phyloP scores from a whole-genome alignment of 2,797 vertebrate genomes.

The Decapterus maruadsi region DNA sequence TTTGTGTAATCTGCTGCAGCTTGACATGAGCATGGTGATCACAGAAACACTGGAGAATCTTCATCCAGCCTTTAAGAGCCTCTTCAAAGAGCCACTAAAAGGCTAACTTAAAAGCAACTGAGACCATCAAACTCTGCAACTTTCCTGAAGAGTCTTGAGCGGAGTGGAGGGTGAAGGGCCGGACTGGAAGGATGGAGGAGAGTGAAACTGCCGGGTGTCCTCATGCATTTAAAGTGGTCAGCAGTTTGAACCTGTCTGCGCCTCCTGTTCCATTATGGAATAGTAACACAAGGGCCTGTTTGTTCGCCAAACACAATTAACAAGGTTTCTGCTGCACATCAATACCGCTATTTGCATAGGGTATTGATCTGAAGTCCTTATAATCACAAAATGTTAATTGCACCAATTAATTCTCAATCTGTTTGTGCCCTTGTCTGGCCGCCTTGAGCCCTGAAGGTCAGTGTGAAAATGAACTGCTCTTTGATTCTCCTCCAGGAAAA shows the following conservation, averaged over 20 bases:
- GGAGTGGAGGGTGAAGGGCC: slow-evolving; percentile 58
- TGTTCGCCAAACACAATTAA: slow-evolving; percentile 89
- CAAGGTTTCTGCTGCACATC: slow-evolving; percentile 89
- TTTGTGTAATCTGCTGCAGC: slow-evolving; percentile 77
- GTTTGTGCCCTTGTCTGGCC: slow-evolving; percentile 91
- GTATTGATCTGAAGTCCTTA: slow-evolving; percentile 97
- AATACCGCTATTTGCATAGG: slow-evolving; percentile 94
- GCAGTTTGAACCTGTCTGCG: slow-evolving; percentile 85
- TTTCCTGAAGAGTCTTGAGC: slow-evolving; percentile 75
- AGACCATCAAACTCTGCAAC: slow-evolving; percentile 82
- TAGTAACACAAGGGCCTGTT: slow-evolving; percentile 82
- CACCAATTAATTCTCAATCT: slow-evolving; percentile 99
- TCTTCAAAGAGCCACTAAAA: slow-evolving; percentile 77
- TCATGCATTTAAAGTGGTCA: slow-evolving; percentile 83
- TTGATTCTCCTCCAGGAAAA: slow-evolving; percentile 86
- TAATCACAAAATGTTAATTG: slow-evolving; percentile 99
- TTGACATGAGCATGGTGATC: slow-evolving; percentile 76
- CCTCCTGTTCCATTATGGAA: slow-evolving; percentile 90
- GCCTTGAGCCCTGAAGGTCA: slow-evolving; percentile 93
- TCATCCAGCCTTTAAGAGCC: slow-evolving; percentile 71
- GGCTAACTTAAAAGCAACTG: slow-evolving; percentile 72
- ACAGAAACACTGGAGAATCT: slow-evolving; percentile 74
- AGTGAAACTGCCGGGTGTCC: slow-evolving; percentile 65
- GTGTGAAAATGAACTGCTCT: slow-evolving; percentile 89
- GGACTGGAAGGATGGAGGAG: slow-evolving; percentile 51